Evolutionary conservation across 2,888 invertebrate genomes (phyloP), one percentile per base, ranked within the genome.

Genomic region (Agonopterix alstromeriana): DNA sequence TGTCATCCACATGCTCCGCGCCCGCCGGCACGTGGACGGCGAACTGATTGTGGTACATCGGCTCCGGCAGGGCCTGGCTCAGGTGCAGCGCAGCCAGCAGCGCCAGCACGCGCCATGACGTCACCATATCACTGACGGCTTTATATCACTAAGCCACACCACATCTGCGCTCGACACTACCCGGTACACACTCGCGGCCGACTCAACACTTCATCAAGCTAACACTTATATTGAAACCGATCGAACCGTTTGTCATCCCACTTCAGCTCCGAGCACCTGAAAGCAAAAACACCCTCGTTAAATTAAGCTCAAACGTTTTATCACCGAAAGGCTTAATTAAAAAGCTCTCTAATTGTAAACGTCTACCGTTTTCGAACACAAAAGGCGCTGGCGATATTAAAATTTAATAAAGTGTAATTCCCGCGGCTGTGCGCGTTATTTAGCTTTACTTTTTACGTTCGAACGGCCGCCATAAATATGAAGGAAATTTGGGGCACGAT

Each of bases 11-110:
- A 53, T 91, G 91, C n/a, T 90, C 89, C 47, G 89, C 79, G 11
- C 94, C 93, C 42, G 91, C 93, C 14, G 94, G 94, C 73, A 98
- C 93, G 76, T 95, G 93, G 45, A 97, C 94, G 45, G 97, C 98
- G 73, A 95, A 95, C 76, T 95, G 92, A 81, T 95, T 95, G 82
- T 92, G 92, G 82, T 93, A 96, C 67, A 94, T 90, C 42, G 71
- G 54, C 60, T 79, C 76, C 51, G 76, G 78, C 27, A 72, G 58
- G 53, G 65, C 65, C 36, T 53, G 61, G 55, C 72, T 65, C 56
- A 59, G 55, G 48, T 63, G 57, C 53, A 72, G 69, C 62, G 70
- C 65, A 54, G 67, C 75, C 64, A 71, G 70, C 67, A 70, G 67
- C 54, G 56, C 50, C 51, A 73, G 69, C 79, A 74, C 75, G 68